Conservation (phyloP, 1,140 invertebrate genomes). For the Campoletis sonorensis region DNA sequence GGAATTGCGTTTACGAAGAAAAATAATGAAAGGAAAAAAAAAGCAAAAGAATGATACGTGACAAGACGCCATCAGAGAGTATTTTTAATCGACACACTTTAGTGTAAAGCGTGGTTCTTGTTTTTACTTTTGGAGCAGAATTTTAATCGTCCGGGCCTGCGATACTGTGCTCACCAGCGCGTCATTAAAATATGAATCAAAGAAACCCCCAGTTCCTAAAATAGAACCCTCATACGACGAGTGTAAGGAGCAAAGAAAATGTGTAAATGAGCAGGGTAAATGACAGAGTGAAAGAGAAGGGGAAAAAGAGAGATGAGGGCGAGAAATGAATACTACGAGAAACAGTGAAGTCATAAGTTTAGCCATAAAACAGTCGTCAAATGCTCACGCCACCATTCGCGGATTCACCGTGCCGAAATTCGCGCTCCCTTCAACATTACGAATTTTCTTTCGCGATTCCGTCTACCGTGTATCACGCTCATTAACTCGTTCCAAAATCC, state of each 20-base stretch:
- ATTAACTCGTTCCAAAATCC: background rate
- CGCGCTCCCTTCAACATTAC: background rate
- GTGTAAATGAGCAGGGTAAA: background rate
- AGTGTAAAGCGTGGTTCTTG: background rate
- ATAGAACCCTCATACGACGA: background rate
- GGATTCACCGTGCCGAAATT: slow-evolving; percentile 3
- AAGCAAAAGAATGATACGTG: background rate
- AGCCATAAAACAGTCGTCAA: background rate
- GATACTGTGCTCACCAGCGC: background rate
- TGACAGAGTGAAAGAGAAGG: background rate
- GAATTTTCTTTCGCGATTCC: background rate
- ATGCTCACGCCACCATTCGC: background rate
- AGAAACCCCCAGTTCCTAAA: background rate
- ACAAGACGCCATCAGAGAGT: background rate
- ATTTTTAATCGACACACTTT: background rate
- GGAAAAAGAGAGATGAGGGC: background rate
- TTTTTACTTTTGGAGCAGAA: background rate
- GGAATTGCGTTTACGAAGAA: too few species aligned
- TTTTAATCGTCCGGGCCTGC: background rate
- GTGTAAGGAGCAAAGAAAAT: slow-evolving; percentile 1
- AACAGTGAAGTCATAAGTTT: background rate
- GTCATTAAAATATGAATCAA: slow-evolving; percentile 12
- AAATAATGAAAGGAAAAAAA: too few species aligned
- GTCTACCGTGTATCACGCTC: background rate
- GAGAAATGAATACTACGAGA: background rate